Evolutionary conservation across 2,888 invertebrate genomes (phyloP).

Genomic region (Mimachlamys varia): DNA sequence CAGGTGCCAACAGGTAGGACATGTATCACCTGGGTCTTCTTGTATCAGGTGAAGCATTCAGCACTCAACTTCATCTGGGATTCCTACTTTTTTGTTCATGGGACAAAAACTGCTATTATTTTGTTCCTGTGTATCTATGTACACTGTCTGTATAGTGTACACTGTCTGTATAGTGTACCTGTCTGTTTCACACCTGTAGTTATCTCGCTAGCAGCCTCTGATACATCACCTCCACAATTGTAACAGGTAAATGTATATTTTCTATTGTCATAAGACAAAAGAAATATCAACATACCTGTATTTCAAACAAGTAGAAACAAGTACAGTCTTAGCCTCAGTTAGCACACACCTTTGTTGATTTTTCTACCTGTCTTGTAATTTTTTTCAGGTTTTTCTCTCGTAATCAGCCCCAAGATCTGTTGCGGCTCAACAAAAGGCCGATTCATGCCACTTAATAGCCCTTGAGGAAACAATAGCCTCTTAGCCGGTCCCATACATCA

Average conservation of each 20-base stretch:
- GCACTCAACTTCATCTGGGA: neutral
- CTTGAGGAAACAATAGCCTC: neutral
- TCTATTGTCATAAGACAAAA: neutral
- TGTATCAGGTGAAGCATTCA: neutral
- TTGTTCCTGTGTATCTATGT: neutral
- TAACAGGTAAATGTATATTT: neutral
- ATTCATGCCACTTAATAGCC: neutral
- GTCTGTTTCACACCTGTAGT: neutral
- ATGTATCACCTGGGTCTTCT: neutral
- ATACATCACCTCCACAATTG: neutral
- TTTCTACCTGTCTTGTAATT: neutral
- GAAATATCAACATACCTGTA: neutral
- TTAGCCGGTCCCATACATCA: constrained; percentile 10
- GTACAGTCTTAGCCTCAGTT: neutral
- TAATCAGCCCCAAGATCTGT: neutral
- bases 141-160: neutral
- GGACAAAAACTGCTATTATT: neutral
- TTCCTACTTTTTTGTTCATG: neutral
- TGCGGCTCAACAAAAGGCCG: neutral
- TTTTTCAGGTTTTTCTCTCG: neutral
- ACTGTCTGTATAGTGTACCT: neutral
- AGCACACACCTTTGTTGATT: constrained; percentile 26
- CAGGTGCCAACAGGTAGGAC: neutral
- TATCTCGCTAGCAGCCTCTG: neutral
- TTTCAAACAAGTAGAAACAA: neutral